phyloP scores from a whole-genome alignment of 2,888 invertebrate genomes.

The Chelonus formosanus region DNA sequence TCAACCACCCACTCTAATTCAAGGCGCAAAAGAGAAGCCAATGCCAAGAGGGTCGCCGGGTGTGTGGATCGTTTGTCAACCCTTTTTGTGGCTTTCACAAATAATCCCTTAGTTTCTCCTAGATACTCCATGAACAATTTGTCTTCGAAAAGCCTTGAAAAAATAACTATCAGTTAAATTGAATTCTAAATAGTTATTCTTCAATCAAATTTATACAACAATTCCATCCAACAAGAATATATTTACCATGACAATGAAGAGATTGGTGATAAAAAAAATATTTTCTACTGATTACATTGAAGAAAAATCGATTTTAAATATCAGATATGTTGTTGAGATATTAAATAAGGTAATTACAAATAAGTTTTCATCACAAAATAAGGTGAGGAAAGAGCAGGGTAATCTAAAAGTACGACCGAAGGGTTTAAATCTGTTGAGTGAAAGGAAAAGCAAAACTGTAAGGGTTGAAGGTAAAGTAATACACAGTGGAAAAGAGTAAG shows the following conservation, averaged over 20 bases:
- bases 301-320: too few relatives aligned
- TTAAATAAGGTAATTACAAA: conserved; percentile 63
- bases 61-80: conserved; percentile 41
- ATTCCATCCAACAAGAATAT: too few relatives aligned
- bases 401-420: conserved; percentile 65
- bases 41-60: conserved; percentile 12
- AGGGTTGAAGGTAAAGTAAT: conserved; percentile 28
- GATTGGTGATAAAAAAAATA: too few relatives aligned
- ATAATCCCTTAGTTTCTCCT: conserved; percentile 22
- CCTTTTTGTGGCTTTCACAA: conserved; percentile 37
- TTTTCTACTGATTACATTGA: too few relatives aligned
- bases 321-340: background rate
- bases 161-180: conserved; percentile 13
- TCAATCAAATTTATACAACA: too few relatives aligned
- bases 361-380: conserved; percentile 66
- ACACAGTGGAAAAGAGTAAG: conserved; percentile 22
- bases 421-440: conserved; percentile 45
- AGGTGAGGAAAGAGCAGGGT: conserved; percentile 65
- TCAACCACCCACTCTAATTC: conserved; percentile 27
- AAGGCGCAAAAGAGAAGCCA: conserved; percentile 13
- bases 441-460: conserved; percentile 32
- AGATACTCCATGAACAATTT: conserved; percentile 24
- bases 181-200: background rate
- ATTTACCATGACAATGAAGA: too few relatives aligned
- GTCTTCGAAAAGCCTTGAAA: background rate